phyloP scores from a whole-genome alignment of 2,113 vertebrate genomes.

The Scopus umbretta region DNA sequence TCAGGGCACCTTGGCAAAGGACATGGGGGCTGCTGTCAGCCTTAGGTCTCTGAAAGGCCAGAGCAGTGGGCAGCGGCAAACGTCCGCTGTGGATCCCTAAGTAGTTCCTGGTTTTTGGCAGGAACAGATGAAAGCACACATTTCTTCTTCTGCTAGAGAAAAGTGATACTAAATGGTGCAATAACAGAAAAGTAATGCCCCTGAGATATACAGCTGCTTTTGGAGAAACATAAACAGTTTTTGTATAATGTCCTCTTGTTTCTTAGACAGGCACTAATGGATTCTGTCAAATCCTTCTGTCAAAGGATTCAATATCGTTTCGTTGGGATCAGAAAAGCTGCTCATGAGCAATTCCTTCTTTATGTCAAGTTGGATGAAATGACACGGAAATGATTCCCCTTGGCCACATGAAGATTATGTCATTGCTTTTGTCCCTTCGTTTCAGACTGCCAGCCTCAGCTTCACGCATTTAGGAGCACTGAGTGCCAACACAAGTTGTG shows the following conservation, averaged over 20 bases:
- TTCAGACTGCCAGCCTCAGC: neutral
- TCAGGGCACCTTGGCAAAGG: neutral
- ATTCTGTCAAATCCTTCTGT: neutral
- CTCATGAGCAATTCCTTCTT: neutral
- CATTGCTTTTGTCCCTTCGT: neutral
- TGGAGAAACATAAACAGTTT: neutral
- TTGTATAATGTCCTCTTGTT: neutral
- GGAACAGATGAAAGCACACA: neutral
- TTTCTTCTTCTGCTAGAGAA: neutral
- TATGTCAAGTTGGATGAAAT: neutral
- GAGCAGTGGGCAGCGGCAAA: neutral
- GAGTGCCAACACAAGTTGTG: neutral
- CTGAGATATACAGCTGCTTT: neutral
- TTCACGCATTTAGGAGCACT: neutral
- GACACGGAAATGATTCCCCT: neutral
- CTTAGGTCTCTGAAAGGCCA: neutral
- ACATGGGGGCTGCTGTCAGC: neutral
- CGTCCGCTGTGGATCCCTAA: neutral
- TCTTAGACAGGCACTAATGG: neutral
- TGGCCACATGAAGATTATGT: neutral
- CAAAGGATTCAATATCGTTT: neutral
- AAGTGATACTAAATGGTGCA: neutral
- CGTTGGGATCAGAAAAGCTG: accelerated
- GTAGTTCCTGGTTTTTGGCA: neutral
- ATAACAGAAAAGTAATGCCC: neutral